A percentile compares a stretch with the other conserved stretches of the same genome.
Evolutionary conservation across 1,140 invertebrate species (phyloP).

Genomic region (Scaptodrosophila lebanonensis): DNA sequence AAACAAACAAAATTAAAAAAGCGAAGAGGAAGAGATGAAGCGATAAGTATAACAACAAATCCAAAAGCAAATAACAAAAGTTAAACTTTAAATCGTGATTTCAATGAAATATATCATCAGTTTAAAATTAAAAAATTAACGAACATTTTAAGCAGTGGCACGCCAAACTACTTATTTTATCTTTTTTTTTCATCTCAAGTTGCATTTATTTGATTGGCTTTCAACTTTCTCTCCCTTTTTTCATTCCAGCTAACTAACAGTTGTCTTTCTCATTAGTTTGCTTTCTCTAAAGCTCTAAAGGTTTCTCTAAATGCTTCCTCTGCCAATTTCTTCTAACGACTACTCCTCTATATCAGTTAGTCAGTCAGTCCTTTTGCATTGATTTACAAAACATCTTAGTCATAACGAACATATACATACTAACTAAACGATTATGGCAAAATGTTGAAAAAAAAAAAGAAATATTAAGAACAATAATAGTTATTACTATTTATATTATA

Average conservation of each 20-base stretch:
- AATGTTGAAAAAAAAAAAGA: slow-evolving; percentile 55
- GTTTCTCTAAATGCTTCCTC: slow-evolving; percentile 31
- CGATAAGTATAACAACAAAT: slow-evolving; percentile 28
- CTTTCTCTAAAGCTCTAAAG: slow-evolving; percentile 43
- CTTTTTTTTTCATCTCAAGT: not conserved
- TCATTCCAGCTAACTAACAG: not conserved
- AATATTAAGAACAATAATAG: slow-evolving; percentile 77
- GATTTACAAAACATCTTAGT: slow-evolving; percentile 58
- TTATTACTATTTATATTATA: slow-evolving; percentile 77
- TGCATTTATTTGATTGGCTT: no score
- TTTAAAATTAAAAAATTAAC: slow-evolving; percentile 55
- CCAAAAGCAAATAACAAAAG: slow-evolving; percentile 75
- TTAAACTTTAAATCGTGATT: slow-evolving; percentile 76
- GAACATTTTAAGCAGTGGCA: slow-evolving; percentile 40
- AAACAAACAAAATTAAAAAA: slow-evolving; percentile 27
- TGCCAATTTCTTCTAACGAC: slow-evolving; percentile 32
- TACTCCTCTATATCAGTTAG: slow-evolving; percentile 21
- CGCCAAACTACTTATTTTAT: slow-evolving; percentile 17
- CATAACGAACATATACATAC: slow-evolving; percentile 64
- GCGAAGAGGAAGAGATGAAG: slow-evolving; percentile 13
- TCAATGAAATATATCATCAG: slow-evolving; percentile 74
- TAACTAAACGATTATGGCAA: slow-evolving; percentile 60
- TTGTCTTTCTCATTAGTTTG: slow-evolving; percentile 5
- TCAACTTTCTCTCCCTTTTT: no score
- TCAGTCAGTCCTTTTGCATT: slow-evolving; percentile 21